Base-by-base conservation (phyloP, 2,113 vertebrate species). In the Tychaedon coryphoeus region DNA sequence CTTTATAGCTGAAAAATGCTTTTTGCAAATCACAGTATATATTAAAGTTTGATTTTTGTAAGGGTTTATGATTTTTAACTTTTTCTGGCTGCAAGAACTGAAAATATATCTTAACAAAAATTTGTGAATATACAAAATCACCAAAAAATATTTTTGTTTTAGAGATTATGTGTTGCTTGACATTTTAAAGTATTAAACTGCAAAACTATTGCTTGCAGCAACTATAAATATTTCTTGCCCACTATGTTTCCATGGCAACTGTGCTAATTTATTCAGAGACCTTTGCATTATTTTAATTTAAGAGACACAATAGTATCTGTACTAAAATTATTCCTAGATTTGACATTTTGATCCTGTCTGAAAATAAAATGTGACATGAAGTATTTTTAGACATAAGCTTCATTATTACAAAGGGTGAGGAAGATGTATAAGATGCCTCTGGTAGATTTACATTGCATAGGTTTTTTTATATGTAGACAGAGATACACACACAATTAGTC, bases 211-310 rank as follows among this genome's bases (percentile, higher is more conserved):
- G 92, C 96, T 96, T 88, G 84, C 86, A 95, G 96, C 86, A 94
- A 91, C 96, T 97, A 96, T 96, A 97, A 97, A 97, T 97, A 96
- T 96, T 96, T 96, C 95, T 94, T 96, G 94, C 94, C 95, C 94
- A 95, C 94, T 91, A 93, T 90, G 96, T 97, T 97, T 92, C 97
- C 84, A 96, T 95, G 84, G 92, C n/a, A 96, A 97, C 95, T 25
- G 70, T 92, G 85, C 78, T 96, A 97, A 97, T 97, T 96, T 96
- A 97, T 97, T 96, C 96, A 90, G 62, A 95, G 93, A 97, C 94
- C 92, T 95, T 96, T 95, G 67, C 64, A 86, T 92, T 95, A 95
- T 94, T 90, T 84, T 80, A 96, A 93, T 95, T 92, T 96, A 82
- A 90, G 70, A 88, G 36, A 93, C 78, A 96, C 88, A 94, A 96